These are phyloP conservation scores for Microcebus tavaratra DNA, from an alignment of 2,113 vertebrate species.

Conservation along the genomic window DNA sequence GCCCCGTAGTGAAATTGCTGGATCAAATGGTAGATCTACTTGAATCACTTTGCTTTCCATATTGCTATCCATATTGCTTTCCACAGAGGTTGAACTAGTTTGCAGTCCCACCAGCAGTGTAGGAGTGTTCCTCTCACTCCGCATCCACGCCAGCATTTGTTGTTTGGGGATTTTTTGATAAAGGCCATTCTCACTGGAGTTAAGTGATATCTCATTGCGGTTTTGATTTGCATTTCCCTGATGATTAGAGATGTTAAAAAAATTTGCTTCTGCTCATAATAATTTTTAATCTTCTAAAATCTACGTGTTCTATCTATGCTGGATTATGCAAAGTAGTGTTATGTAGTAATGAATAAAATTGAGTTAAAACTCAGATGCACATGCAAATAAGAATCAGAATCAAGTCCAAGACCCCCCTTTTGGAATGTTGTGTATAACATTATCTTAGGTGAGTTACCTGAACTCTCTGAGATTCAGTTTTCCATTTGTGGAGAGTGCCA, in stretches of 20 bases:
- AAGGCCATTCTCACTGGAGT: too few species aligned
- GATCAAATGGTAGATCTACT: too few species aligned
- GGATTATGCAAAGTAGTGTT: neutral
- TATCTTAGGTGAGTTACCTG: neutral
- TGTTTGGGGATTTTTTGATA: too few species aligned
- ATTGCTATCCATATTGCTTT: too few species aligned
- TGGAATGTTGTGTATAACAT: neutral
- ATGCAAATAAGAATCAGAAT: neutral
- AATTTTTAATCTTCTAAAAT: neutral
- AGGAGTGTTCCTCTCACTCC: too few species aligned
- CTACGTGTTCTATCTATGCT: neutral
- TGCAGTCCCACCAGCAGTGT: too few species aligned
- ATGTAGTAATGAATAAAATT: neutral
- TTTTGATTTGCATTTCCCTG: too few species aligned
- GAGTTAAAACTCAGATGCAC: neutral
- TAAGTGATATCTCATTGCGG: too few species aligned
- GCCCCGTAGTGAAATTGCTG: too few species aligned
- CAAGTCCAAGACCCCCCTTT: neutral
- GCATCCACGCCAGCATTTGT: too few species aligned
- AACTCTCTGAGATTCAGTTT: neutral
- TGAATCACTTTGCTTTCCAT: too few species aligned
- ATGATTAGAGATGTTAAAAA: neutral
- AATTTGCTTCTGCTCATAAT: neutral
- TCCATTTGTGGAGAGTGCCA: neutral
- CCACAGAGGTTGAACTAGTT: too few species aligned